Percentiles rank a stretch among this genome's conserved stretches.
Evolutionary conservation across 2,797 vertebrate species (phyloP).

Genomic region (Cynopterus sphinx): DNA sequence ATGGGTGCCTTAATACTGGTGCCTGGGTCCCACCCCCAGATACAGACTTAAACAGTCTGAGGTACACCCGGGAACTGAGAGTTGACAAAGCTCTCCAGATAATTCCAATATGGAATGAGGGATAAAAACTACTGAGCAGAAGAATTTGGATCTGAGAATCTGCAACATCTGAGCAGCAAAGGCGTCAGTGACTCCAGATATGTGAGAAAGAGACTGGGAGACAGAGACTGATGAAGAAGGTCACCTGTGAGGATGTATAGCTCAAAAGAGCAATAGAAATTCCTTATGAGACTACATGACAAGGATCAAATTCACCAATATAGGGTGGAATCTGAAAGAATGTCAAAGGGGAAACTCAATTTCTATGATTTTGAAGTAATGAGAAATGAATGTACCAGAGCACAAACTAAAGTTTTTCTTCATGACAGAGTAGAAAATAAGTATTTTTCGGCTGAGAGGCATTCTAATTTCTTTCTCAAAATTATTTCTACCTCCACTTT

Average conservation of each 20-base stretch:
- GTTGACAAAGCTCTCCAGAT: neutral
- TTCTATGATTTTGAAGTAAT: neutral
- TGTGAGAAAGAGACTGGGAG: neutral
- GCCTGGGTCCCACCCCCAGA: neutral
- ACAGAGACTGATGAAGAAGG: neutral
- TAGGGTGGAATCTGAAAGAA: neutral
- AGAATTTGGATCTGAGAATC: neutral
- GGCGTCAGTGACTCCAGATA: neutral
- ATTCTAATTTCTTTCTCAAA: constrained; percentile 20
- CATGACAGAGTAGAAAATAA: neutral
- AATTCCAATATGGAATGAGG: neutral
- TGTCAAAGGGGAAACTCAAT: neutral
- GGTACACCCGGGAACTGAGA: neutral
- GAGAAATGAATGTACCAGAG: neutral
- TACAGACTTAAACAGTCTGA: neutral
- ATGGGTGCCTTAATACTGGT: neutral
- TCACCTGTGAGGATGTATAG: neutral
- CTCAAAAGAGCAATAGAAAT: neutral
- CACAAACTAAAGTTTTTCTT: neutral
- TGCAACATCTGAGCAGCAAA: too few relatives aligned
- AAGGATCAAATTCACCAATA: neutral
- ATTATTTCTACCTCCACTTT: neutral
- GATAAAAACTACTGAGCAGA: neutral
- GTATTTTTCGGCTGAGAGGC: neutral
- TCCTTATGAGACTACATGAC: neutral